Evolutionary conservation across 64 coral and sea anemone species (phyloP), one percentile per base, ranked within the genome.

Genomic region (Catalaphyllia jardinei): DNA sequence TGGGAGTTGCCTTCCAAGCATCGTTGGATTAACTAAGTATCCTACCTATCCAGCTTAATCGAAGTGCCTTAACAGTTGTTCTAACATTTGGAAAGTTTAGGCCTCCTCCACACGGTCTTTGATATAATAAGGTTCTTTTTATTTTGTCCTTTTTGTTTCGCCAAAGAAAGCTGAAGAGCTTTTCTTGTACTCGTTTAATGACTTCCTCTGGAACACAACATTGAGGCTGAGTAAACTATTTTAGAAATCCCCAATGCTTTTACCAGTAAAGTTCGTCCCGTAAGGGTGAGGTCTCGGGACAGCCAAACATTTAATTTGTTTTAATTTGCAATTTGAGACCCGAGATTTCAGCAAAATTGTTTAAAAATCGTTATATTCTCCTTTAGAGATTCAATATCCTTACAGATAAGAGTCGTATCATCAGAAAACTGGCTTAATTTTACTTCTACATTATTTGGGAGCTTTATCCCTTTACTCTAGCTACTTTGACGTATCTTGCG

Each of bases 271-370:
- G 74, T 42, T 4, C 74, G 46, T 28, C 71, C 49, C 16, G 60
- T 55, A 17, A 87, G 27, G 5, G 86, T 61, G 15, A 77, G 24
- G 60, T 88, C 86, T 0, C 73, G 29, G 20, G 73, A 77, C 17
- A 31, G 22, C 54, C 55, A 88, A 9, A 88, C 35, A 22, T 88
- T 77, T 14, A 77, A 19, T 16, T 88, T 18, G 86, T 76, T 39
- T 49, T 62, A 0, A 78, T 17, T 77, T 77, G 2, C 38, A 39
- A 39, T 39, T 39, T 39, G 38, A 39, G 38, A 39, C 0, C 38
- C 4, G 38, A 4, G 38, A 39, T 39, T 39, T 39, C 38, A 39
- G 38, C 38, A 39, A 39, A 39, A 2, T 39, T 39, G 38, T 39
- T 39, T 39, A 39, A 3, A 39, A 3, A n/a, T 39, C 38, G 4